Evolutionary conservation across 2,113 vertebrate genomes (phyloP), one percentile per base, ranked within the genome.

Genomic region (Cephalophus harveyi): DNA sequence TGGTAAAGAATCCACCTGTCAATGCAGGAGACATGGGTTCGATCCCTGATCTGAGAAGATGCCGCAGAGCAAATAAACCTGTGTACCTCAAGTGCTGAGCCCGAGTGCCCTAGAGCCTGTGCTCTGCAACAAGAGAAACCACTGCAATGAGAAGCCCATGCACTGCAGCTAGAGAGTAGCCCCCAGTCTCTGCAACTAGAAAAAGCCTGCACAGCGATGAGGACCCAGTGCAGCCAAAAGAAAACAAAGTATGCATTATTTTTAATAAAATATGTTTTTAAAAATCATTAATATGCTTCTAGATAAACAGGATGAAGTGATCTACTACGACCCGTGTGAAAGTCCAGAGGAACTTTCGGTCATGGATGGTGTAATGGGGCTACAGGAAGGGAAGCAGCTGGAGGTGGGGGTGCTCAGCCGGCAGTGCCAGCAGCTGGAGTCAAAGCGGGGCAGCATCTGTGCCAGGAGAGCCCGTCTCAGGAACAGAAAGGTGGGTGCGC

Each of bases 261-360:
- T 87, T 87, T 71, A 76, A 89, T 97, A 97, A 98, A 88, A 87
- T 16, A 67, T 98, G 88, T 86, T 95, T 94, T 96, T 91, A 97
- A 96, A 90, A 97, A 95, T 92, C 83, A 86, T 93, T 93, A 85
- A 57, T 98, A 71, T 98, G 97, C 98, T 98, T 99, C 93, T 98
- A 99, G 99, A 99, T 95, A 99, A 99, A 98, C 99, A 99, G 98
- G 99, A 99, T 96, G 99, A 99, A 99, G 99, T 99, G 97, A 99
- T 99, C 97, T 99, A 99, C 98, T 99, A 99, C 0, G 99, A 99
- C 88, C 99, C 99, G 1, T 99, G 99, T 97, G 99, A 99, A 98
- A 99, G 99, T 89, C 99, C 98, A 0, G 99, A 99, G 98, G 99
- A 99, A 97, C 99, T 99, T 88, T 98, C 99, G 96, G 99, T 98